Percentiles rank a stretch among this genome's conserved stretches.
phyloP scores from a whole-genome alignment of 2,888 invertebrate genomes.

The Pollenia labialis region DNA sequence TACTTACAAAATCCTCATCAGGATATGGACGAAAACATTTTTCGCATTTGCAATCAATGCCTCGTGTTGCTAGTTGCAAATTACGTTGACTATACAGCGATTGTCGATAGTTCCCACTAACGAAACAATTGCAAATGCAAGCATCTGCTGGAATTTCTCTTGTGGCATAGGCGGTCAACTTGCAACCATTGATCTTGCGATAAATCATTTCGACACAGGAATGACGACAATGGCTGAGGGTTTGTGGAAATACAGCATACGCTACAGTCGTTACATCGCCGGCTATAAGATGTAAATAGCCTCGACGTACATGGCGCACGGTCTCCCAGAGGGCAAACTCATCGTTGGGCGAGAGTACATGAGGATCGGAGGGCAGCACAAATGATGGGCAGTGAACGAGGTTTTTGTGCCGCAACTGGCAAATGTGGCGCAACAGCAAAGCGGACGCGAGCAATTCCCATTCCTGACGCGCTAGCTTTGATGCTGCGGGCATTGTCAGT shows the following conservation, averaged over 20 bases:
- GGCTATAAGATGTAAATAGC: constrained; percentile 76
- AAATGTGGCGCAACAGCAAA: constrained; percentile 76
- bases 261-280: constrained; percentile 77
- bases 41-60: constrained; percentile 77
- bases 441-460: constrained; percentile 78
- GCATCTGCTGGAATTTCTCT: constrained; percentile 76
- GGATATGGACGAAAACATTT: constrained; percentile 76
- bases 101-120: constrained; percentile 76
- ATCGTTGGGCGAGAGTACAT: constrained; percentile 76
- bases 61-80: constrained; percentile 73
- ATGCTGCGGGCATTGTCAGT: constrained; percentile 76
- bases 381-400: constrained; percentile 78
- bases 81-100: constrained; percentile 74
- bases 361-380: constrained; percentile 78
- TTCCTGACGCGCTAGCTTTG: constrained; percentile 76
- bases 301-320: constrained; percentile 75
- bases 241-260: constrained; percentile 77
- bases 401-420: constrained; percentile 77
- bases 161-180: constrained; percentile 76
- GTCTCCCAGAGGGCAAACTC: constrained; percentile 77
- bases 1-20: constrained; percentile 78
- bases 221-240: constrained; percentile 76
- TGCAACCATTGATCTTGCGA: constrained; percentile 76
- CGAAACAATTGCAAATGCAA: constrained; percentile 76
- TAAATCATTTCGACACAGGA: constrained; percentile 76